Base-by-base conservation (phyloP, 2,888 invertebrate genomes). In the Rhamphomyia laevipes region DNA sequence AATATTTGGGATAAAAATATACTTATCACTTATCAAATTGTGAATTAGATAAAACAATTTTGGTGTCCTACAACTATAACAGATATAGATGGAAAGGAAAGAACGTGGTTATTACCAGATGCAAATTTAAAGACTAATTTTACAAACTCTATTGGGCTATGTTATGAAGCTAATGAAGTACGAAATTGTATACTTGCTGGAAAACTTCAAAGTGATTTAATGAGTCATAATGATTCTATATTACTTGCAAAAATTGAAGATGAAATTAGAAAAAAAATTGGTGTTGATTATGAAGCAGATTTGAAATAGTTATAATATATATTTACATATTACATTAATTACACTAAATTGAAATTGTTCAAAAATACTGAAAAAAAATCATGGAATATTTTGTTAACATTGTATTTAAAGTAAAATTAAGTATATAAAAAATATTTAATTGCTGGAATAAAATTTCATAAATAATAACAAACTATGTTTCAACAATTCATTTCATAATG, bases 161-260 rank as follows among this genome's bases (percentile, higher is more conserved):
- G 78, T 53, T 90, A 85, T 63, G 81, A 90, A 69, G 89, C 88
- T 35, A 77, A 79, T 56, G 86, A 87, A 67, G 86, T 81, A 46
- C 77, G 84, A 58, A 73, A 78, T 52, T 86, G 87, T 59, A 77
- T 91, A 27, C 7, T 83, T 81, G n/a, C 10, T 5, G 67, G 67
- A 54, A 67, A 80, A 55, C 64, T 77, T 49, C 86, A 89, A 67
- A 84, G 86, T 63, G 75, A 79, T 1, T 75, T 74, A 57, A 77
- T 89, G 61, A 73, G 74, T 45, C 78, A 84, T 55, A 77, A 77
- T 45, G 82, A 86, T 55, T 82, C 81, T 42, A 66, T 87, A 47
- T 68, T 81, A 13, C 68, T 89, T 53, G 82, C 86, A 1, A 77
- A 80, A 59, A 71, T 87, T 51, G 77, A 82, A 63, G 88, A 89